These are phyloP conservation scores for Temnopleurus reevesii DNA, from an alignment of 53 echinoderm and acorn worm species.

Conservation along the genomic window DNA sequence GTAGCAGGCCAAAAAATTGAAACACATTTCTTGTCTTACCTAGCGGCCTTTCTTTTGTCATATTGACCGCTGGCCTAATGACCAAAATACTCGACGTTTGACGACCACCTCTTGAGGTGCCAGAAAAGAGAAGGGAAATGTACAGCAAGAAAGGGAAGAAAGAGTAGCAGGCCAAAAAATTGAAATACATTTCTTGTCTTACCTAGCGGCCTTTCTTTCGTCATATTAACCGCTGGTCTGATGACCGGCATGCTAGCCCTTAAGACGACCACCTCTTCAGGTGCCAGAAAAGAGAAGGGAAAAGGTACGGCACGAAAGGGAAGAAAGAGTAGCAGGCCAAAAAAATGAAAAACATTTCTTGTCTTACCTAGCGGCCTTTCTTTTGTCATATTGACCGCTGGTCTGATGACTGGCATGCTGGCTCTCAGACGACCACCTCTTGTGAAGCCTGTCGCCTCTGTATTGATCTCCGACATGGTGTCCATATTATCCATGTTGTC, in stretches of 20 bases:
- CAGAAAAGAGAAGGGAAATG: too few species aligned
- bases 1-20: too few species aligned
- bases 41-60: slow-evolving; percentile 84
- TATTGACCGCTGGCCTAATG: slow-evolving; percentile 72
- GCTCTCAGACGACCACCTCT: slow-evolving; percentile 76
- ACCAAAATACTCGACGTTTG: slow-evolving; percentile 76
- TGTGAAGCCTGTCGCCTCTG: slow-evolving; percentile 85
- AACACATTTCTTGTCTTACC: slow-evolving; percentile 48
- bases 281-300: too few species aligned
- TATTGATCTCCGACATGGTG: slow-evolving; percentile 85
- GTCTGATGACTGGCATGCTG: slow-evolving; percentile 86
- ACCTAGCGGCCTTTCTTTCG: slow-evolving; percentile 88
- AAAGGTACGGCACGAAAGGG: too few species aligned
- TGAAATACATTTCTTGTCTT: slow-evolving; percentile 5
- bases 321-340: too few species aligned
- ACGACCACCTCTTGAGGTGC: slow-evolving; percentile 74
- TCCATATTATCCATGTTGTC: slow-evolving; percentile 68
- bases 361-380: slow-evolving; percentile 89
- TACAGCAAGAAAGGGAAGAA: too few species aligned
- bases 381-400: slow-evolving; percentile 82
- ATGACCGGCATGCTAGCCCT: slow-evolving; percentile 82
- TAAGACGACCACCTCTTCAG: slow-evolving; percentile 65
- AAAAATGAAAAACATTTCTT: too few species aligned
- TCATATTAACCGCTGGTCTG: slow-evolving; percentile 74
- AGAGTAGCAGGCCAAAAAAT: too few species aligned